Percentiles rank a stretch among this genome's conserved stretches.
phyloP scores from a whole-genome alignment of 2,888 invertebrate genomes.

The Stegophylla sp. region DNA sequence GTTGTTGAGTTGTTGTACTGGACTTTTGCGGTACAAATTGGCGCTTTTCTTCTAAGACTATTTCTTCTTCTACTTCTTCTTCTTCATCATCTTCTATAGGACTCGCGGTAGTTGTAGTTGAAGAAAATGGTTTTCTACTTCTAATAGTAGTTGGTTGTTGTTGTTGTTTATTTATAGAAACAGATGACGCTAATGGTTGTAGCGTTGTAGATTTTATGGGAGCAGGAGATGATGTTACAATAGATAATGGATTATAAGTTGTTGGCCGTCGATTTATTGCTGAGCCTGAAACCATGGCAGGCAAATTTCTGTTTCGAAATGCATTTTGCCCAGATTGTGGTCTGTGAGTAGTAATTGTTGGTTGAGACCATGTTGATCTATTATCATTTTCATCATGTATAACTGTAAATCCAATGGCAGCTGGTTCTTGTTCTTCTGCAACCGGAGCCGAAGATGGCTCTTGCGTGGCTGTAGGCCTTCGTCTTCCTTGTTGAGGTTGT shows the following conservation, averaged over 20 bases:
- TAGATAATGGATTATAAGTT: slow-evolving; percentile 36
- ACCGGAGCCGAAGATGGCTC: slow-evolving; percentile 1
- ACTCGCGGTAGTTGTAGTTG: slow-evolving; percentile 22
- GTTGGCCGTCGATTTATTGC: slow-evolving; percentile 35
- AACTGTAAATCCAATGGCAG: slow-evolving; percentile 35
- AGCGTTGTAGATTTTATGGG: background rate
- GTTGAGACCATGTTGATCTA: slow-evolving; percentile 35
- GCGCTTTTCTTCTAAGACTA: slow-evolving; percentile 20
- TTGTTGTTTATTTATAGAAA: slow-evolving; percentile 1
- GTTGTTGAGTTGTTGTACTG: background rate
- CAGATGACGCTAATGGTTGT: background rate
- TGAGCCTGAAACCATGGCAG: background rate
- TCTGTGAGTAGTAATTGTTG: slow-evolving; percentile 42
- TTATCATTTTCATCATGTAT: slow-evolving; percentile 27
- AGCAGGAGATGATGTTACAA: background rate
- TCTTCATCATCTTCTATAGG: slow-evolving; percentile 31
- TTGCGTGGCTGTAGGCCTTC: slow-evolving; percentile 13
- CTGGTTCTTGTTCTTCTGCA: slow-evolving; percentile 30
- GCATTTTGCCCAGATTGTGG: slow-evolving; percentile 15
- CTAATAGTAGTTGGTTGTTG: slow-evolving; percentile 23
- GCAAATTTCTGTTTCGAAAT: slow-evolving; percentile 28
- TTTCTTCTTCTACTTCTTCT: slow-evolving; percentile 7
- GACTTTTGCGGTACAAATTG: slow-evolving; percentile 6
- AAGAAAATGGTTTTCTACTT: slow-evolving; percentile 15
- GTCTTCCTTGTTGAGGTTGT: background rate